Percentiles rank a stretch among this genome's conserved stretches.
Conservation (phyloP, 2,888 invertebrate species). For the Cerceris ruficornis region DNA sequence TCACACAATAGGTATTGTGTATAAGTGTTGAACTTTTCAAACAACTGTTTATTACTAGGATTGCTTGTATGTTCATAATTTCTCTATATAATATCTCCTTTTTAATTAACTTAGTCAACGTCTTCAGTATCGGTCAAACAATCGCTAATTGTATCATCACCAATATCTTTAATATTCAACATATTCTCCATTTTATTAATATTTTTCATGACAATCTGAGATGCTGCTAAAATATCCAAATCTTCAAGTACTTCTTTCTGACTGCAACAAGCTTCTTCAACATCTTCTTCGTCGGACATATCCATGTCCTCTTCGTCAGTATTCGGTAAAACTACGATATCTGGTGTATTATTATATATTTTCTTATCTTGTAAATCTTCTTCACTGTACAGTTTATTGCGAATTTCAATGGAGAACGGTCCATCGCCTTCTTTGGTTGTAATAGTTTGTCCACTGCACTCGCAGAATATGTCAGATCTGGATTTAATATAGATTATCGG, state of each 20-base stretch:
- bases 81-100: not conserved
- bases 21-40: too few relatives aligned
- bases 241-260: conserved; percentile 65
- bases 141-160: conserved; percentile 71
- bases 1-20: too few relatives aligned
- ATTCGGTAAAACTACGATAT: conserved; percentile 67
- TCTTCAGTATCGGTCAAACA: conserved; percentile 79
- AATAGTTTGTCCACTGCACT: conserved; percentile 76
- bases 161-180: conserved; percentile 65
- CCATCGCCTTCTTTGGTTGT: conserved; percentile 80
- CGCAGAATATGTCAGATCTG: conserved; percentile 72
- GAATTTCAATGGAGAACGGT: conserved; percentile 77
- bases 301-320: conserved; percentile 80
- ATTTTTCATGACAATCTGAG: conserved; percentile 77
- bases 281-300: conserved; percentile 76
- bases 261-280: conserved; percentile 70
- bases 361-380: conserved; percentile 4
- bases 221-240: conserved; percentile 71
- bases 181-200: conserved; percentile 73
- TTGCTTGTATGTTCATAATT: not conserved
- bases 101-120: conserved; percentile 68
- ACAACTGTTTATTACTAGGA: not conserved
- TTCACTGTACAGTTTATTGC: conserved; percentile 74
- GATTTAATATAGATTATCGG: conserved; percentile 69
- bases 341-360: conserved; percentile 36